These are phyloP conservation scores for Pollimyrus isidori DNA, from an alignment of 2,113 vertebrate genomes.

Conservation along the genomic window DNA sequence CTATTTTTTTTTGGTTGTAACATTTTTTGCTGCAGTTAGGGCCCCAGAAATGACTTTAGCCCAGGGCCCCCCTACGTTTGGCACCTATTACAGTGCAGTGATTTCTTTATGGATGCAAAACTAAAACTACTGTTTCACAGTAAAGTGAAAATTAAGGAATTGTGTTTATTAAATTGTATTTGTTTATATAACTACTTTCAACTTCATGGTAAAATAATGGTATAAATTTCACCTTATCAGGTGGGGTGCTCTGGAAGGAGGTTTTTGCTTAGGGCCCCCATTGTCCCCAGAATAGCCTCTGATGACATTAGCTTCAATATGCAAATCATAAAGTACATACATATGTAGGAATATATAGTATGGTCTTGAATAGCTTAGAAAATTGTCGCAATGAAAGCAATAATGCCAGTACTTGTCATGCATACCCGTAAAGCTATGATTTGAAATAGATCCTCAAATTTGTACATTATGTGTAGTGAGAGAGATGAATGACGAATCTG, in stretches of 20 bases:
- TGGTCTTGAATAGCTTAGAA: not conserved
- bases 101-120: conserved; percentile 2
- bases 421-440: not conserved
- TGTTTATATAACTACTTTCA: no score
- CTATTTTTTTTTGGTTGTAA: not conserved
- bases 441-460: conserved; percentile 2
- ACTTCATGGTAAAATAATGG: no score
- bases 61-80: not conserved
- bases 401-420: not conserved
- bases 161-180: no score
- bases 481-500: not conserved
- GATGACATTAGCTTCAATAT: not conserved
- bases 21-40: not conserved
- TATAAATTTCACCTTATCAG: no score
- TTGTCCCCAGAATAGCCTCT: no score
- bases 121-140: not conserved
- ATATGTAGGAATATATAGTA: not conserved
- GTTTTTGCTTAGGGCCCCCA: no score
- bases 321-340: not conserved
- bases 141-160: no score
- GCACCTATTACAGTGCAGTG: not conserved
- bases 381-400: no score
- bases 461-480: not conserved
- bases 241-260: no score
- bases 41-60: not conserved